Base-by-base conservation (phyloP, 2,888 invertebrate genomes). In the Agriopis aurantiaria region DNA sequence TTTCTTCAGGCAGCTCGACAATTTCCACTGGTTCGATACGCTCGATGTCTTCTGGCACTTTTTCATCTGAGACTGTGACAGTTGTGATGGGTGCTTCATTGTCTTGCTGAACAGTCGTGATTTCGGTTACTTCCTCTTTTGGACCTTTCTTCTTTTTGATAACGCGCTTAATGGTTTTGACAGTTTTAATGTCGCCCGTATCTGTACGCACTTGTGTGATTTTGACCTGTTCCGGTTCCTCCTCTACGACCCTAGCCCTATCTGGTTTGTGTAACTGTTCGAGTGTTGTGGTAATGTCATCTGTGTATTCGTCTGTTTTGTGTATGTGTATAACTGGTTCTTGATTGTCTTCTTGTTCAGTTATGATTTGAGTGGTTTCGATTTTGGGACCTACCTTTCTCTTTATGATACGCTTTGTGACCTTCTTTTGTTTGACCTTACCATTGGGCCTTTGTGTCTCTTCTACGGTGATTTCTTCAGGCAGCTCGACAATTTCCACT, bases 341-440 rank as follows among this genome's bases (percentile, higher is more conserved):
- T 70, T 84, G 74, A 53, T 81, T 78, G 10, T 90, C 86, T 73
- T 87, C 86, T 75, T 91, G 88, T 59, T 85, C 75, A 14, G 83
- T 52, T 46, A 71, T 72, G 33, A 79, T 77, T 65, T 78, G 60
- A 9, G 78, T 78, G 33, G 80, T 85, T 78, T 93, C 92, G 60
- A 89, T 82, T 69, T 93, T 92, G 0, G 82, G 81, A 3, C 91
- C 95, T 65, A 87, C 89, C 69, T 83, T 87, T 64, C 91, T 91
- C 76, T 90, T 95, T 2, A 94, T 89, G 1, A 88, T 85, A 1
- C 91, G 69, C 80, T 81, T 61, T 75, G 82, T 74, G 77, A 75
- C 89, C 59, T 68, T 75, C 61, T 71, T 76, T 0, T 68, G 68
- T 45, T 68, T 75, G 3, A 56, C 53, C 68, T 76, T 79, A 68